Evolutionary conservation across 2,113 vertebrate species (phyloP), one percentile per base, ranked within the genome.

Genomic region (Seriola aureovittata): DNA sequence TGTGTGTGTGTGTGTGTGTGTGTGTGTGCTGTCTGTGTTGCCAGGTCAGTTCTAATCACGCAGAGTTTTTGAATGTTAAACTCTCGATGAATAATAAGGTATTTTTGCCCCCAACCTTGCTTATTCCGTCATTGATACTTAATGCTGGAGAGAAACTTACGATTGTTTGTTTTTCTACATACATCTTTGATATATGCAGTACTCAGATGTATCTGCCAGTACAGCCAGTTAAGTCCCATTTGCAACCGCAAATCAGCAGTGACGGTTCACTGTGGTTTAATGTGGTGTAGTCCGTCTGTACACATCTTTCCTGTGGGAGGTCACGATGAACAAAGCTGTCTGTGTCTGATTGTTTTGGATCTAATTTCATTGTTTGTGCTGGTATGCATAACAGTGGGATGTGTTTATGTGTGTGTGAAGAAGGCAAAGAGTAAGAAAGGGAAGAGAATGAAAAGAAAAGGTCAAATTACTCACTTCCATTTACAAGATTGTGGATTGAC

Each of bases 301-400:
- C 66, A 46, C 62, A 44, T 48, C 25, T 14, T 62, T 69, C n/a
- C 65, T 38, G 70, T 79, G 75, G 44, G 54, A 75, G 64, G 69
- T 60, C 42, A 44, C 70, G 50, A 62, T 62, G 78, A 75, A 80
- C 75, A 85, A 70, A 82, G 54, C 46, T 62, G n/a, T 32, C 10
- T 73, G 25, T 81, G 74, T 82, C 69, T 38, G 34, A 60, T 75
- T 70, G 36, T 48, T 83, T 85, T 25, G 23, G 29, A 70, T 70
- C 40, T 55, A 32, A 71, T 71, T 63, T 69, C 21, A 14, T 21
- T 60, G 75, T 42, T 70, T 59, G 71, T 3, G 10, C 19, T 64
- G 58, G 67, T 76, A 48, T 69, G 72, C 17, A 21, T 46, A 3
- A n/a, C 17, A 38, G 32, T 75, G 58, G 29, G 65, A 57, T 55